Evolutionary conservation across 2,113 vertebrate species (phyloP).

Genomic region (Paraplagusia blochii): DNA sequence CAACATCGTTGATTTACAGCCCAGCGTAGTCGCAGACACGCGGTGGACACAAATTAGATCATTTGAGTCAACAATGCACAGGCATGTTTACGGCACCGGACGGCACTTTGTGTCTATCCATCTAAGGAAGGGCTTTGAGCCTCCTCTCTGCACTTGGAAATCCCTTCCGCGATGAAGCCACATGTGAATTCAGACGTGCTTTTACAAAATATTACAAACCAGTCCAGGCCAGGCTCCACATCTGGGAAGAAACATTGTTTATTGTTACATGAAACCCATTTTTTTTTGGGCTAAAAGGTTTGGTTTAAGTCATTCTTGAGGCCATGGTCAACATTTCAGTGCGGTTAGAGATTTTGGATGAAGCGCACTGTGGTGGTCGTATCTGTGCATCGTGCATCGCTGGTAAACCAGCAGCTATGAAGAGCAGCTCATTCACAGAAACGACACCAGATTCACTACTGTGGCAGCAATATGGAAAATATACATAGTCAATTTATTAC

Average conservation of each 20-base stretch:
- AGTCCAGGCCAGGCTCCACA: slow-evolving; percentile 73
- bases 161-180: slow-evolving; percentile 48
- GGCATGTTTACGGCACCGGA: slow-evolving; percentile 42
- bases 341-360: slow-evolving; percentile 68
- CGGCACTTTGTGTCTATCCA: slow-evolving; percentile 24
- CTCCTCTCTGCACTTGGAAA: slow-evolving; percentile 36
- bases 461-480: slow-evolving; percentile 53
- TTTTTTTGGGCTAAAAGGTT: slow-evolving; percentile 69
- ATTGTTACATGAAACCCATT: slow-evolving; percentile 78
- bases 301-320: slow-evolving; percentile 75
- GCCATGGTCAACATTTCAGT: slow-evolving; percentile 69
- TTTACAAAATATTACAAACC: slow-evolving; percentile 71
- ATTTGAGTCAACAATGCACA: slow-evolving; percentile 48
- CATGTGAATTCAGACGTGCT: slow-evolving; percentile 67
- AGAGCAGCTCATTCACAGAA: slow-evolving; percentile 73
- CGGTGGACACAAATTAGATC: slow-evolving; percentile 35
- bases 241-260: slow-evolving; percentile 72
- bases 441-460: slow-evolving; percentile 64
- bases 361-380: slow-evolving; percentile 35
- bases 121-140: slow-evolving; percentile 24
- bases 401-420: slow-evolving; percentile 75
- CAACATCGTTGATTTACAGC: slow-evolving; percentile 36
- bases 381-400: slow-evolving; percentile 36
- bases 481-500: slow-evolving; percentile 59
- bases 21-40: slow-evolving; percentile 8